These are phyloP conservation scores for Neodiprion virginianus DNA, from an alignment of 1,140 invertebrate genomes.

Conservation along the genomic window DNA sequence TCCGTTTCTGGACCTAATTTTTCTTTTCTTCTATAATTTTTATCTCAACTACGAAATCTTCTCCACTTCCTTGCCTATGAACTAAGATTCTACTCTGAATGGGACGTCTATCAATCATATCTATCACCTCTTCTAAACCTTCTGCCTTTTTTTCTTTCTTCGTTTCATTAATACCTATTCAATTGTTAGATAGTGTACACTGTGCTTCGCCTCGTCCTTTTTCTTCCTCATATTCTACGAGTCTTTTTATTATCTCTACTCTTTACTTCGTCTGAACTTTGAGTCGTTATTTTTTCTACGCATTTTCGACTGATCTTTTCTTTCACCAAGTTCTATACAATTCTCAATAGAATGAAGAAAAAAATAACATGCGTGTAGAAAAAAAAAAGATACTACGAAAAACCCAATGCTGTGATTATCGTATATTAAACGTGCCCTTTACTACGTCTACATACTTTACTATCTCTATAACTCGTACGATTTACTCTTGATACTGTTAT, in stretches of 20 bases:
- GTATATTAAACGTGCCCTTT: slow-evolving; percentile 1
- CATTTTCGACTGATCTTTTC: slow-evolving; percentile 9
- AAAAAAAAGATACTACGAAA: slow-evolving; percentile 2
- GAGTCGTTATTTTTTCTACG: slow-evolving; percentile 4
- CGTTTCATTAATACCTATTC: slow-evolving; percentile 22
- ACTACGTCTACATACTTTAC: slow-evolving; percentile 1
- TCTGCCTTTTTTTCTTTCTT: slow-evolving; percentile 21
- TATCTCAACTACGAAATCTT: slow-evolving; percentile 3
- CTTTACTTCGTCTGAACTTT: not conserved
- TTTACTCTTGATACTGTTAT: not conserved
- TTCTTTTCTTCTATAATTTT: not conserved
- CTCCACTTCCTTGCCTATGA: not conserved
- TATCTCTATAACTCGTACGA: not conserved
- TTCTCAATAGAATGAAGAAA: not conserved
- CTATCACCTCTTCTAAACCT: not conserved
- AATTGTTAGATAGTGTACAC: not conserved
- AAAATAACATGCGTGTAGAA: not conserved
- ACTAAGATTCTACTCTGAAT: not conserved
- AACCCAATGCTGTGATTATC: slow-evolving; percentile 10
- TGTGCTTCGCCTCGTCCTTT: slow-evolving; percentile 13
- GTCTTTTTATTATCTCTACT: slow-evolving; percentile 18
- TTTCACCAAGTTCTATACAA: slow-evolving; percentile 17
- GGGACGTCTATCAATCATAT: not conserved
- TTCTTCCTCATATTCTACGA: not conserved
- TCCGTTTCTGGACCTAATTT: not conserved